Evolutionary conservation across 2,888 invertebrate species (phyloP), one percentile per base, ranked within the genome.

Genomic region (Anodontia alba): DNA sequence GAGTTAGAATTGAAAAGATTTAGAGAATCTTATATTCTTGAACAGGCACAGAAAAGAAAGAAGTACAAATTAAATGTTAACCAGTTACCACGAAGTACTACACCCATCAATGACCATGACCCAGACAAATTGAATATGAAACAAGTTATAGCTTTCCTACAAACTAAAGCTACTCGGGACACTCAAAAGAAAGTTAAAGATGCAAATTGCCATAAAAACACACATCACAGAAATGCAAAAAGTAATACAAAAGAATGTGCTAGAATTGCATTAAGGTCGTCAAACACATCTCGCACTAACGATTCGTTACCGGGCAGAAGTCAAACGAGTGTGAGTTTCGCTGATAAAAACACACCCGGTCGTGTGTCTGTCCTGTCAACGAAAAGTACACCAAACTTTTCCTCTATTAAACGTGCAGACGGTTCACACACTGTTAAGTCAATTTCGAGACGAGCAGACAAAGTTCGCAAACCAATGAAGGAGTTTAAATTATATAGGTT

Each of bases 121-220:
- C 92, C 92, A 0, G 92, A 92, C 79, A 92, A 90, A 76, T 84
- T 92, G 0, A 92, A 91, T 74, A 92, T 92, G 88, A 90, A 92
- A 75, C 90, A 91, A 69, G 92, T 91, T 8, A 91, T 91, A 62
- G 85, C 89, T 36, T 91, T 91, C 79, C 79, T 91, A 51, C 90
- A 90, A 77, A 88, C 89, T 3, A 86, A 86, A 77, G 75, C 81
- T 17, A 71, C 78, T 2, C 76, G 80, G 38, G 83, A 81, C 54
- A 38, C 68, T 66, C 85, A 80, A 43, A 82, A 78, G 51, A 80
- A 78, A 42, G 46, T 42, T 31, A 23, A 72, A 43, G 42, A 49
- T 29, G 66, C 75, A 38, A 38, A 38, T 38, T 5, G 38, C 12
- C 38, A 38, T 38, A 78, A 68, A 51, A 31, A 7, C 3, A 8